Evolutionary conservation across 2,888 invertebrate genomes (phyloP).

Genomic region (Pheosia gnoma): DNA sequence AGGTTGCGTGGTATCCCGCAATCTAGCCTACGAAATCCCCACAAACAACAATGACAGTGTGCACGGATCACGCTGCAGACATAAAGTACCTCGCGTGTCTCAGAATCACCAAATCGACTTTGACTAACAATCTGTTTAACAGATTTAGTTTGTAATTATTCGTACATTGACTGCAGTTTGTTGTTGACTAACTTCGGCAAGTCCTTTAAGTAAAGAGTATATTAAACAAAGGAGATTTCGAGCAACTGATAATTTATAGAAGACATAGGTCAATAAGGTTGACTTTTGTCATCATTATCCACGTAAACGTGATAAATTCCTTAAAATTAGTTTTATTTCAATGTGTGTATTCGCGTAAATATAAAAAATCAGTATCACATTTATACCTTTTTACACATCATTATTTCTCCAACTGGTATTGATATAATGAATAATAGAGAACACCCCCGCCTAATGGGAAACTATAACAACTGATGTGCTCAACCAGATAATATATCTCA

Average conservation of each 20-base stretch:
- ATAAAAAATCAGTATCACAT: no score
- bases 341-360: no score
- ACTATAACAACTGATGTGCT: no score
- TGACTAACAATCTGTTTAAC: background rate
- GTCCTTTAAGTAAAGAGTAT: background rate
- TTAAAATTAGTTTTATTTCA: no score
- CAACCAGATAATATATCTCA: background rate
- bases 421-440: no score
- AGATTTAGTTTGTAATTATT: slow-evolving; percentile 7
- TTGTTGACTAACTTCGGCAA: slow-evolving; percentile 8
- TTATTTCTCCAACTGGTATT: no score
- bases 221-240: background rate
- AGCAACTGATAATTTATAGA: background rate
- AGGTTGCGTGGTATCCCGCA: background rate
- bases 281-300: no score
- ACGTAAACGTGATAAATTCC: no score
- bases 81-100: background rate
- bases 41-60: background rate
- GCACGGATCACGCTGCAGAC: background rate
- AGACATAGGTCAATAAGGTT: background rate
- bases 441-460: no score
- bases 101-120: background rate
- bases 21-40: background rate
- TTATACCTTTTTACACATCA: no score
- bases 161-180: slow-evolving; percentile 9